Conservation (phyloP, 2,888 invertebrate species). For the Chrysina gloriosa region DNA sequence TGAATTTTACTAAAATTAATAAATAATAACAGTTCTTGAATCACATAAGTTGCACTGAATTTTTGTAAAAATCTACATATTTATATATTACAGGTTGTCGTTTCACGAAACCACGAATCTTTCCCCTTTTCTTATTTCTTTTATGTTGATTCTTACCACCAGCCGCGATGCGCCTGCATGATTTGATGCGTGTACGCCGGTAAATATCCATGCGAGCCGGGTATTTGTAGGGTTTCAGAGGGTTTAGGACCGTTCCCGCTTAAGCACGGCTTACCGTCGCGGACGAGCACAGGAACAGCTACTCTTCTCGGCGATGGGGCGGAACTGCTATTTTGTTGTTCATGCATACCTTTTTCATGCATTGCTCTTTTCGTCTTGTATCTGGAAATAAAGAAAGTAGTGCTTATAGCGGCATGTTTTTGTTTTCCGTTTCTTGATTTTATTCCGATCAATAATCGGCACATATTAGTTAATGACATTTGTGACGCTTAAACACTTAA, state of each 20-base stretch:
- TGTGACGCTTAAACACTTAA: too few species aligned
- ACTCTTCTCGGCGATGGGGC: constrained; percentile 88
- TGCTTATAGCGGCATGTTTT: too few species aligned
- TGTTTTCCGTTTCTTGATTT: too few species aligned
- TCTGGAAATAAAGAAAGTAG: constrained; percentile 57
- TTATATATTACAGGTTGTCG: background rate
- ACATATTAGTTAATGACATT: too few species aligned
- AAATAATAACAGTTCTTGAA: constrained; percentile 32
- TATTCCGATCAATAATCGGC: too few species aligned
- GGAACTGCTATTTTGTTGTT: constrained; percentile 64
- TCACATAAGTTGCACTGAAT: constrained; percentile 39
- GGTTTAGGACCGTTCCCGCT: constrained; percentile 64
- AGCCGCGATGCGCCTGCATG: constrained; percentile 65
- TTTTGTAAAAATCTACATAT: constrained; percentile 29
- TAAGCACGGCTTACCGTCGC: constrained; percentile 93
- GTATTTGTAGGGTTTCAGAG: constrained; percentile 54
- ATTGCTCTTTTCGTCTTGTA: constrained; percentile 99
- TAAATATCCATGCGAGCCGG: constrained; percentile 60
- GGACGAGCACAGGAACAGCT: constrained; percentile 93
- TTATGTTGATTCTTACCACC: constrained; percentile 53
- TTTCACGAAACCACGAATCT: background rate
- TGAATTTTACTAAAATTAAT: constrained; percentile 9
- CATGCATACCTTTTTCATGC: constrained; percentile 87
- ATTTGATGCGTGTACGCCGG: constrained; percentile 62
- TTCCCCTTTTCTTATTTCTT: background rate